Evolutionary conservation across 2,113 vertebrate species (phyloP).

Genomic region (Bubalus kerabau): DNA sequence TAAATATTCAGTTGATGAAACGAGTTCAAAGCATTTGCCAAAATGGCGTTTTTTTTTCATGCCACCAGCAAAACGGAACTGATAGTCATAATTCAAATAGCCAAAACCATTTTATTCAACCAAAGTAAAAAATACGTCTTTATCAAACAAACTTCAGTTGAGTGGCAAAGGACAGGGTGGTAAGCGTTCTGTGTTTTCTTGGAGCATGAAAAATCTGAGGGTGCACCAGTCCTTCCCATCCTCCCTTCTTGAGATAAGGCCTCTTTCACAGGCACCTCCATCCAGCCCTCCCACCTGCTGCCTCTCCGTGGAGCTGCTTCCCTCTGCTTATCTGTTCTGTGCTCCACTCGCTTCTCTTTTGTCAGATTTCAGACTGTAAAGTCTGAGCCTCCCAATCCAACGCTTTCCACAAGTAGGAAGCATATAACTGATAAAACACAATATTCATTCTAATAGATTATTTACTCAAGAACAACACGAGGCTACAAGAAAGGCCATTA

Average conservation of each 20-base stretch:
- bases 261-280: fast-evolving
- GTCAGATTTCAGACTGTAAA: not conserved
- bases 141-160: not conserved
- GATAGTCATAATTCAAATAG: not conserved
- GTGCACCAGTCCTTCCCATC: fast-evolving
- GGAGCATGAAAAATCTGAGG: not conserved
- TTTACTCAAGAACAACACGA: not conserved
- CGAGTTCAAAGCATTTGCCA: not conserved
- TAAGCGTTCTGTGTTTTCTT: not conserved
- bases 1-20: not conserved
- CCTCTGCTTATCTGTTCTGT: not conserved
- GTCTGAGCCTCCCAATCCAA: fast-evolving
- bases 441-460: fast-evolving
- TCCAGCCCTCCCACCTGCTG: fast-evolving
- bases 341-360: fast-evolving
- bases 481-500: too few relatives aligned
- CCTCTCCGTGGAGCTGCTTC: fast-evolving
- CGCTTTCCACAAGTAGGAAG: not conserved
- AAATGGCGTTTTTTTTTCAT: not conserved
- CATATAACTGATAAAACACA: not conserved
- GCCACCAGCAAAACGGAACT: not conserved
- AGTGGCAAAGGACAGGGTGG: not conserved
- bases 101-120: not conserved
- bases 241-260: fast-evolving
- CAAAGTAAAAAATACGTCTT: not conserved